A percentile compares a stretch with the other conserved stretches of the same genome.
phyloP scores from a whole-genome alignment of 2,113 vertebrate genomes.

The Notiomystis cincta region DNA sequence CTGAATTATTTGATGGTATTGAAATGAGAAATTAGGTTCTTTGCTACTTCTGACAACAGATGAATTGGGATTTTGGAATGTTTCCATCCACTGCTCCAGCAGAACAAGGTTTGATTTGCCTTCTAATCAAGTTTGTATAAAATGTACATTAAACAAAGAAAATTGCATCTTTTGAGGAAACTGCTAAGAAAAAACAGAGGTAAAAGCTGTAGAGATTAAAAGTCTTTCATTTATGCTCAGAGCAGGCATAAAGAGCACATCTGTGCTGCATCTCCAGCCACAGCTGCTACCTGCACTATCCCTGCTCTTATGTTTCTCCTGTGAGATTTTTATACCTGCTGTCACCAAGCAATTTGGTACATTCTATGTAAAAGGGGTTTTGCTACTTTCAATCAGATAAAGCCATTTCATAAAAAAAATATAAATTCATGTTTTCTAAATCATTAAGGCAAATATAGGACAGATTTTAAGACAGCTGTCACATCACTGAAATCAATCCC shows the following conservation, averaged over 20 bases:
- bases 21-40: background rate
- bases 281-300: background rate
- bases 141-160: background rate
- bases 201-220: background rate
- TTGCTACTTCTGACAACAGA: background rate
- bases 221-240: background rate
- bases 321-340: background rate
- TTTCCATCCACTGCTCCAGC: background rate
- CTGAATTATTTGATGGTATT: background rate
- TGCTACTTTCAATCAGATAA: background rate
- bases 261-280: background rate
- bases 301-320: background rate
- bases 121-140: background rate
- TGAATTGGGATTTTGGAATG: background rate
- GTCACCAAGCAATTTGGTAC: background rate
- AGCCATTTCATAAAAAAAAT: background rate
- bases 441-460: background rate
- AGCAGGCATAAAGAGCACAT: background rate
- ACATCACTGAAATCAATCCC: background rate
- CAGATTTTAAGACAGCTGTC: background rate
- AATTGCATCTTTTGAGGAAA: background rate
- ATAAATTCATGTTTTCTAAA: background rate
- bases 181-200: background rate
- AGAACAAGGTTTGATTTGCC: background rate
- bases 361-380: background rate